Percentiles rank a stretch among this genome's conserved stretches.
phyloP scores from a whole-genome alignment of 2,888 invertebrate species.

The Himalopsyche kuldschensis region DNA sequence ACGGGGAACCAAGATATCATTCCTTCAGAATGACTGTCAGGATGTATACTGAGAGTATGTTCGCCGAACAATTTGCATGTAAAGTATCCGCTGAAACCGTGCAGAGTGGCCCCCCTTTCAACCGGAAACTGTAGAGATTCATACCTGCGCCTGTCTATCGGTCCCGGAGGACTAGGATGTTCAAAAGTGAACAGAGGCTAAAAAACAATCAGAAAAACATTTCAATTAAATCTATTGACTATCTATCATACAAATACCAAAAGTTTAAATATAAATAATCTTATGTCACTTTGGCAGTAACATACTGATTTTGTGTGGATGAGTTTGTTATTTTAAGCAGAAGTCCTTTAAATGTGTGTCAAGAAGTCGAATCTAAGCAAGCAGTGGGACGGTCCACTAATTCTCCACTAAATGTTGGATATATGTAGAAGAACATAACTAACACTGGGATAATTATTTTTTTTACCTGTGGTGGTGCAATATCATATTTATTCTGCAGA shows the following conservation, averaged over 20 bases:
- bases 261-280: too few species aligned
- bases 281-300: too few species aligned
- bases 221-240: too few species aligned
- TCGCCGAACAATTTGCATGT: slow-evolving; percentile 84
- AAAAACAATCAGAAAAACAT: not conserved
- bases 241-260: too few species aligned
- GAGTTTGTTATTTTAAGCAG: too few species aligned
- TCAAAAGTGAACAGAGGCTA: slow-evolving; percentile 82
- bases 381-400: too few species aligned
- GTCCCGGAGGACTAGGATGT: slow-evolving; percentile 81
- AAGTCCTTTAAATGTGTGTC: too few species aligned
- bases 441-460: not conserved
- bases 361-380: too few species aligned
- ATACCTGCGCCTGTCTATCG: slow-evolving; percentile 77
- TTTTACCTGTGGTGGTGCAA: slow-evolving; percentile 66
- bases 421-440: too few species aligned
- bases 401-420: too few species aligned
- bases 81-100: slow-evolving; percentile 97
- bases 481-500: slow-evolving; percentile 80
- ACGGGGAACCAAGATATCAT: slow-evolving; percentile 99
- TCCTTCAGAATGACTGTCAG: slow-evolving; percentile 82
- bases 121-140: slow-evolving; percentile 69
- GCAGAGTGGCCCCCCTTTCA: slow-evolving; percentile 76
- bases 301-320: too few species aligned
- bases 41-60: slow-evolving; percentile 85